Conservation (phyloP, 2,113 vertebrate species). For the Cathartes aura region DNA sequence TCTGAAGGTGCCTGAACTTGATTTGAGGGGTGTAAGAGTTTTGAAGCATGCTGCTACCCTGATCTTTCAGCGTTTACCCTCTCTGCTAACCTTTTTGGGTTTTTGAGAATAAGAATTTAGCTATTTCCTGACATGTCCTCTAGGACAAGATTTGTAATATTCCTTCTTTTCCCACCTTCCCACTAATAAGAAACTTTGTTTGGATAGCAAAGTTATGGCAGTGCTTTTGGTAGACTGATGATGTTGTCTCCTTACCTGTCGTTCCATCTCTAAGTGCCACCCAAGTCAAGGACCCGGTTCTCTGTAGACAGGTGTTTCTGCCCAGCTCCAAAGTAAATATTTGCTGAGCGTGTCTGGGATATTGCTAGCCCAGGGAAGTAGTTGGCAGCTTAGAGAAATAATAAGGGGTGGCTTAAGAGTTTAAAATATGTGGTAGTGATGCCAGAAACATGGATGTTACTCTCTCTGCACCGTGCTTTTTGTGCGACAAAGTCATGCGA, state of each 20-base stretch:
- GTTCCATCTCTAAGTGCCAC: neutral
- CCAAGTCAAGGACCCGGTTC: neutral
- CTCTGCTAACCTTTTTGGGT: neutral
- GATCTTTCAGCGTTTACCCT: neutral
- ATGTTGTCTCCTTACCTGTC: neutral
- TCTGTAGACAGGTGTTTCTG: neutral
- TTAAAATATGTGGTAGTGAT: neutral
- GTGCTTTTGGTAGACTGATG: neutral
- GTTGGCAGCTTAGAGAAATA: neutral
- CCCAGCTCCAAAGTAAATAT: neutral
- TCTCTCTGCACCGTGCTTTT: neutral
- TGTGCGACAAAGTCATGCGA: accelerated
- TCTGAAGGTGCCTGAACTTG: neutral
- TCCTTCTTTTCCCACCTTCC: neutral
- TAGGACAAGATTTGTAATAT: neutral
- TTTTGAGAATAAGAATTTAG: neutral
- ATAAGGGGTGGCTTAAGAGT: neutral
- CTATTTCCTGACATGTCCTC: neutral
- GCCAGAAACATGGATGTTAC: neutral
- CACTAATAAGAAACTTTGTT: neutral
- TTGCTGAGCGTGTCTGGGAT: neutral
- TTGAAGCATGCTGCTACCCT: neutral
- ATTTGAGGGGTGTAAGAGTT: neutral
- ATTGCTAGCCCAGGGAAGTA: neutral
- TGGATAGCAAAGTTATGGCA: neutral